Evolutionary conservation across 2,113 vertebrate species (phyloP).

Genomic region (Panurus biarmicus): DNA sequence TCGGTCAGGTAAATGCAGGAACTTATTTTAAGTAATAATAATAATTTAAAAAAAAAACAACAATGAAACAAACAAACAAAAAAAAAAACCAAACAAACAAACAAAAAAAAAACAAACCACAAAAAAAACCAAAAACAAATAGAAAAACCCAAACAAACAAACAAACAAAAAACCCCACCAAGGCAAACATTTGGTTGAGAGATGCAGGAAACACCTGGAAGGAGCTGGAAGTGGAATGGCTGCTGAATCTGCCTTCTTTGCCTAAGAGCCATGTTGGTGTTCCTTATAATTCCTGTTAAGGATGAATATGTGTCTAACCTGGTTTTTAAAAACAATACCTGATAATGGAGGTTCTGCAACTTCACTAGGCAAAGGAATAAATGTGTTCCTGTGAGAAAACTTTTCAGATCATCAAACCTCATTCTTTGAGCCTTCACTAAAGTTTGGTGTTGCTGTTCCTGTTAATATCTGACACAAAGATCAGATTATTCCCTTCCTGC

Average conservation of each 20-base stretch:
- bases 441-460: background rate
- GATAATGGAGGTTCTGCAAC: background rate
- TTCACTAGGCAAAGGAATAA: background rate
- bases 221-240: background rate
- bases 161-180: background rate
- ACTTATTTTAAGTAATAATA: background rate
- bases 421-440: background rate
- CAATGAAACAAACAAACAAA: background rate
- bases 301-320: background rate
- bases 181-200: background rate
- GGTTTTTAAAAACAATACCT: background rate
- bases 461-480: background rate
- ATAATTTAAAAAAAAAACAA: too few species aligned
- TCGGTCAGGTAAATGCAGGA: background rate
- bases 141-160: background rate
- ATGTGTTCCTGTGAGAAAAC: background rate
- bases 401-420: background rate
- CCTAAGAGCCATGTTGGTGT: fast-evolving
- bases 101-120: background rate
- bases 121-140: too few species aligned
- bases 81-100: background rate
- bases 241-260: background rate
- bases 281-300: background rate
- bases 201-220: background rate
- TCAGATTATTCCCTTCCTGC: background rate